Base-by-base conservation (phyloP, 2,113 vertebrate species). In the Hoplias malabaricus region DNA sequence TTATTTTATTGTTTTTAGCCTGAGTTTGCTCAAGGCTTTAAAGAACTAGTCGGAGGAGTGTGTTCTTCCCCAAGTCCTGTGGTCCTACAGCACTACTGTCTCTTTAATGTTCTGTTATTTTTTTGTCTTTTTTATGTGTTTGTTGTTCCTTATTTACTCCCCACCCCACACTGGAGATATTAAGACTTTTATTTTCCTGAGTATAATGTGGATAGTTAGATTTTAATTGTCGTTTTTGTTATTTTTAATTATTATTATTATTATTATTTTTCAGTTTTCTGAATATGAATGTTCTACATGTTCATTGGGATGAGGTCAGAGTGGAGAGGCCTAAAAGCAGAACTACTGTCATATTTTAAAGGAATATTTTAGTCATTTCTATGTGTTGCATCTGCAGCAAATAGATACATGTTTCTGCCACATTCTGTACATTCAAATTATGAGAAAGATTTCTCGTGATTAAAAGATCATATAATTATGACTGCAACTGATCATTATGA, bases 161-260 rank as follows among this genome's bases (percentile, higher is more conserved):
- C 63, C 75, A 23, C 92, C 91, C 93, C 94, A 95, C 94, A 96
- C 95, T 96, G 94, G 95, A 96, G 92, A 90, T 91, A 85, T 73
- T 81, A 87, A 83, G 86, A 84, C 83, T 85, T n/a, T 80, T 48
- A 83, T 73, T 81, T 72, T 88, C 84, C 82, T 78, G 73, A 87
- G 66, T 86, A 72, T 80, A 77, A 79, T 88, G 78, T 78, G 78
- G 27, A 68, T 56, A 69, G 57, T 85, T 70, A 75, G 68, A 82
- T 69, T 54, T 71, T 84, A 84, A 78, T 77, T 80, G 61, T 83
- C 84, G 33, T 83, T 69, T 83, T 82, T 82, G n/a, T 68, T 63
- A 82, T 80, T 31, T 73, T 77, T 69, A n/a, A n/a, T n/a, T n/a
- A n/a, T n/a, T n/a, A n/a, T n/a, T n/a, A n/a, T n/a, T n/a, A n/a